Conservation (phyloP, 2,888 invertebrate genomes). For the Thalpophila matura region DNA sequence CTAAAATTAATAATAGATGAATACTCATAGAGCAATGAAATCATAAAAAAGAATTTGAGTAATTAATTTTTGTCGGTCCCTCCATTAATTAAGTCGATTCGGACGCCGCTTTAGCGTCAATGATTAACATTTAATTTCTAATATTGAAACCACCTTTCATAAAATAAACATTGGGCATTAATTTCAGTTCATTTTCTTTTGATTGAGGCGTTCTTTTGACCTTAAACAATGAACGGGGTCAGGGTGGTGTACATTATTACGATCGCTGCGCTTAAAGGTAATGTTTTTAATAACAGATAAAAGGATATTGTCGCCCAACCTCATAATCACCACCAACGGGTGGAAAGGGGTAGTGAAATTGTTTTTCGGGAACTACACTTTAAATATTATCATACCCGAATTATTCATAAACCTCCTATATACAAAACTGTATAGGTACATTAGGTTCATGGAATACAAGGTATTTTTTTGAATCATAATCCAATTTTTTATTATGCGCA, state of each 20-base stretch:
- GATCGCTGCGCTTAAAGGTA: constrained; percentile 5
- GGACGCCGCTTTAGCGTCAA: constrained; percentile 55
- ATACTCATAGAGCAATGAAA: constrained; percentile 59
- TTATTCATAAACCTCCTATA: not conserved
- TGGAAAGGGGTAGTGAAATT: constrained; percentile 8
- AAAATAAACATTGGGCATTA: constrained; percentile 38
- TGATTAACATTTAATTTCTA: constrained; percentile 59
- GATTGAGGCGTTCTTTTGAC: constrained; percentile 1
- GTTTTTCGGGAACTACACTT: not conserved
- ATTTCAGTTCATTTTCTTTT: constrained; percentile 27
- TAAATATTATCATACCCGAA: not conserved
- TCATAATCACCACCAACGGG: constrained; percentile 3
- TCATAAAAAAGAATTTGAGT: constrained; percentile 61
- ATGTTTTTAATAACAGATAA: constrained; percentile 22
- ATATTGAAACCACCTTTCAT: constrained; percentile 50
- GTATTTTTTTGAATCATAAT: too few species aligned
- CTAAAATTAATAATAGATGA: constrained; percentile 65
- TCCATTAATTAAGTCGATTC: constrained; percentile 64
- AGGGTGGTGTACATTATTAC: not conserved
- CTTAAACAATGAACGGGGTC: constrained; percentile 3
- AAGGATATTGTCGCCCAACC: constrained; percentile 16
- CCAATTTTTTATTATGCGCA: too few species aligned
- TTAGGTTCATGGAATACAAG: not conserved
- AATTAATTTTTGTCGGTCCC: constrained; percentile 64
- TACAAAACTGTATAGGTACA: not conserved